These are phyloP conservation scores for Leptobrachium ailaonicum DNA, from an alignment of 2,113 vertebrate species.

Conservation along the genomic window DNA sequence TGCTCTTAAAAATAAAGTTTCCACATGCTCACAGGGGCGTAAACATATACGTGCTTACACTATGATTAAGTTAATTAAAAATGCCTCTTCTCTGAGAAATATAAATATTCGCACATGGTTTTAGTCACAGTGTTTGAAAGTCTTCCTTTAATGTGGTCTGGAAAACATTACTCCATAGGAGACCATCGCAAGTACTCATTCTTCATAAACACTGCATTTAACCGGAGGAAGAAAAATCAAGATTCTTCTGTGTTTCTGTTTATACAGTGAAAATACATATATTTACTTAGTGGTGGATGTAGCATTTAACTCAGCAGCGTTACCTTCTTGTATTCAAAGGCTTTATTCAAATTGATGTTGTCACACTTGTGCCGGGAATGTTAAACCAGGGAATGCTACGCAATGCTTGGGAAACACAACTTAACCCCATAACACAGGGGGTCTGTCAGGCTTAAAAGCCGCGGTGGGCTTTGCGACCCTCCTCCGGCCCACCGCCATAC, in stretches of 20 bases:
- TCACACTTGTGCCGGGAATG: too few species aligned
- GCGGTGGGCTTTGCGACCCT: too few species aligned
- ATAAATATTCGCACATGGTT: not conserved
- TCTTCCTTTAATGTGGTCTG: not conserved
- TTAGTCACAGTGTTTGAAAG: not conserved
- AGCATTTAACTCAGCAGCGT: too few species aligned
- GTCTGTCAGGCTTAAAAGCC: too few species aligned
- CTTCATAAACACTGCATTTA: not conserved
- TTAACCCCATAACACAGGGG: too few species aligned
- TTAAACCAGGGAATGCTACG: too few species aligned
- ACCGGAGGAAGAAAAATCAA: not conserved
- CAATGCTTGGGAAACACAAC: too few species aligned
- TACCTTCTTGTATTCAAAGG: too few species aligned
- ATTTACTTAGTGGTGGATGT: not conserved
- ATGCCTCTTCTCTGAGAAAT: not conserved
- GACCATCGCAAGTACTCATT: not conserved
- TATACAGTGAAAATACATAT: not conserved
- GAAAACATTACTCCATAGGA: not conserved
- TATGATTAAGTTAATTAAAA: not conserved
- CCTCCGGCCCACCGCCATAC: too few species aligned
- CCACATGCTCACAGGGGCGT: too few species aligned
- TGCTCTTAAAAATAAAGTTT: too few species aligned
- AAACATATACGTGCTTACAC: not conserved
- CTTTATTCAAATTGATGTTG: too few species aligned
- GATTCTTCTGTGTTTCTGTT: not conserved